Percentiles rank a stretch among this genome's conserved stretches.
These are phyloP conservation scores for Toxotes chatareus DNA, from an alignment of 2,113 vertebrate genomes.

Conservation along the genomic window DNA sequence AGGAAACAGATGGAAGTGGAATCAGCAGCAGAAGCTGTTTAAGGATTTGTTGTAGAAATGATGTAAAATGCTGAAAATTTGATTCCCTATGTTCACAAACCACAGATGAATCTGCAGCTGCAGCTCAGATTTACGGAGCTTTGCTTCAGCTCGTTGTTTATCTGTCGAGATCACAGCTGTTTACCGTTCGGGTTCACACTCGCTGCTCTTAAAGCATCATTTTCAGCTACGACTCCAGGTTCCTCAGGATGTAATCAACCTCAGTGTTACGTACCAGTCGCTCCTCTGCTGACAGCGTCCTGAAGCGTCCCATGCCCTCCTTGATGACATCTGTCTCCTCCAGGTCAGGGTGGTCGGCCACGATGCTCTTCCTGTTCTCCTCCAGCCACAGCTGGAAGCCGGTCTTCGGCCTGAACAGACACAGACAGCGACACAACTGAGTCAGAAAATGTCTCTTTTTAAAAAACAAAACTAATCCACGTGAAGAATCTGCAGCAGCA, in stretches of 20 bases:
- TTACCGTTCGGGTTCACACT: too few relatives aligned
- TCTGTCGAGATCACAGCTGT: too few relatives aligned
- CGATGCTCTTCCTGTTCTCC: slow-evolving; percentile 90
- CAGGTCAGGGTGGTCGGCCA: slow-evolving; percentile 87
- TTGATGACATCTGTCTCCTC: slow-evolving; percentile 95
- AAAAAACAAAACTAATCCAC: neutral
- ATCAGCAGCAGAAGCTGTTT: too few relatives aligned
- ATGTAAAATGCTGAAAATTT: neutral
- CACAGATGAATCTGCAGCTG: too few relatives aligned
- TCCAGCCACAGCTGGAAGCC: slow-evolving; percentile 97
- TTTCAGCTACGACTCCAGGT: too few relatives aligned
- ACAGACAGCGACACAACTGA: neutral
- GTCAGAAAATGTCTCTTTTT: neutral
- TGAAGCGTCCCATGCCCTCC: slow-evolving; percentile 94
- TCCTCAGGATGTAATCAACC: too few relatives aligned
- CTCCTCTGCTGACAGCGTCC: slow-evolving; percentile 88
- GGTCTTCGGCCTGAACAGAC: slow-evolving; percentile 88
- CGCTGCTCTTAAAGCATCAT: too few relatives aligned
- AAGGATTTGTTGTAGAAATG: too few relatives aligned
- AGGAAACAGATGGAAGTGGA: too few relatives aligned
- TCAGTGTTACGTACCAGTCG: slow-evolving; percentile 86
- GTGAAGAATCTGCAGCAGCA: neutral
- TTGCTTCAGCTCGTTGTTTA: too few relatives aligned
- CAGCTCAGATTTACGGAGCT: too few relatives aligned
- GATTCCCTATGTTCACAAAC: neutral